Percentiles rank a stretch among this genome's conserved stretches.
Conservation (phyloP, 1,140 invertebrate species). For the Amyelois transitella region DNA sequence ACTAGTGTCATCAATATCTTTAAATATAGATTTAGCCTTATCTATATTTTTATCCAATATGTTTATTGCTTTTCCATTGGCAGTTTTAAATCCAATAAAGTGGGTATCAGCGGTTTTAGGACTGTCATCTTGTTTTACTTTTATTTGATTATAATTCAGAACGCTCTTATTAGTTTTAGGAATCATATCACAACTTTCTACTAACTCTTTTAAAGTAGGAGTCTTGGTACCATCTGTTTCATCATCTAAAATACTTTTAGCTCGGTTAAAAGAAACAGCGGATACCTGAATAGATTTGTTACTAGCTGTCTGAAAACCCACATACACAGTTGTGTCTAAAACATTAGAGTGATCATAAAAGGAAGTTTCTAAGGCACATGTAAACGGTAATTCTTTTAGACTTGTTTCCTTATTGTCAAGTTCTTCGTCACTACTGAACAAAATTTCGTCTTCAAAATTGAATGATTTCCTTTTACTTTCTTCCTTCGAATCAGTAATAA, state of each 20-base stretch:
- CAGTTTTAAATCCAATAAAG: neutral
- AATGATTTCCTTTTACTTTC: neutral
- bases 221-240: conserved; percentile 13
- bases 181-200: conserved; percentile 30
- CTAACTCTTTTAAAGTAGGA: conserved; percentile 33
- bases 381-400: conserved; percentile 41
- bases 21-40: conserved; percentile 1
- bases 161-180: conserved; percentile 2
- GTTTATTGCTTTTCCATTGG: neutral
- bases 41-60: conserved; percentile 1
- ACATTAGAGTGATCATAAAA: conserved; percentile 34
- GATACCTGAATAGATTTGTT: conserved; percentile 56
- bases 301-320: conserved; percentile 62
- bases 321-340: conserved; percentile 55
- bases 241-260: conserved; percentile 45
- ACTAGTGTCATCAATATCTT: neutral
- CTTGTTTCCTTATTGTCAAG: conserved; percentile 22
- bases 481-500: neutral
- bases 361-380: conserved; percentile 47
- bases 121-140: too few relatives aligned
- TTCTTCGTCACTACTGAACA: conserved; percentile 65
- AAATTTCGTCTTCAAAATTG: conserved; percentile 36
- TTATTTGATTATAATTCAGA: conserved; percentile 1
- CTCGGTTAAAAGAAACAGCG: conserved; percentile 51
- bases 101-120: neutral